Evolutionary conservation across 30 jellyfish, hydroid and myxozoan species (phyloP), one percentile per base, ranked within the genome.

Genomic region (Cassiopea andromeda): DNA sequence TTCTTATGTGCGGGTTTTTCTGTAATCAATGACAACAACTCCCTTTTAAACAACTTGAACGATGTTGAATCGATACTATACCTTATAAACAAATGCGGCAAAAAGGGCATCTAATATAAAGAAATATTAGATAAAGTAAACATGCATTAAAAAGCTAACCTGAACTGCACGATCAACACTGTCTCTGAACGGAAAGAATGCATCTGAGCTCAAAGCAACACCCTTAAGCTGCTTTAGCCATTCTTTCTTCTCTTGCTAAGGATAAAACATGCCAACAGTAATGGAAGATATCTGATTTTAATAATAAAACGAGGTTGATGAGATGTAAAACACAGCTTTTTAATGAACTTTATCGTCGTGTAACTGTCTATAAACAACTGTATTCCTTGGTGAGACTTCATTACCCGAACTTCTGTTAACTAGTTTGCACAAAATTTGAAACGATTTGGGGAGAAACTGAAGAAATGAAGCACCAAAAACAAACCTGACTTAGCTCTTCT

Each of bases 181-280:
- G 91, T 94, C 98, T 64, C 98, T 68, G 87, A 94, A 94, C 58
- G 98, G 98, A 77, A 94, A 94, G 87, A 94, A 94, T 45, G 98
- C 98, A 89, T 94, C 98, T 5, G 98, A 94, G 84, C 97, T 89
- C 66, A 94, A 77, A 7, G 91, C 97, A 15, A 94, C 98, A 19
- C 93, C 96, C 7, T 73, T 47, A 75, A 94, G 93, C 17, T 78
- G 45, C 79, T 78, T 85, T 58, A 94, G 48, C 98, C 98, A 94
- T 5, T 87, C 93, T 19, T 81, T 71, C 44, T 90, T 92, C 44
- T 89, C 98, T 44, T 81, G 81, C 98, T 94, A 78, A 74, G 75
- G 14, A 46, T 19, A 27, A 43, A 87, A 87, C n/a, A 13, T 54
- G 12, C 17, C 13, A 67, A 83, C 46, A 67, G 12, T 64, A 18